Evolutionary conservation across 2,888 invertebrate species (phyloP).

Genomic region (Brassicogethes aeneus): DNA sequence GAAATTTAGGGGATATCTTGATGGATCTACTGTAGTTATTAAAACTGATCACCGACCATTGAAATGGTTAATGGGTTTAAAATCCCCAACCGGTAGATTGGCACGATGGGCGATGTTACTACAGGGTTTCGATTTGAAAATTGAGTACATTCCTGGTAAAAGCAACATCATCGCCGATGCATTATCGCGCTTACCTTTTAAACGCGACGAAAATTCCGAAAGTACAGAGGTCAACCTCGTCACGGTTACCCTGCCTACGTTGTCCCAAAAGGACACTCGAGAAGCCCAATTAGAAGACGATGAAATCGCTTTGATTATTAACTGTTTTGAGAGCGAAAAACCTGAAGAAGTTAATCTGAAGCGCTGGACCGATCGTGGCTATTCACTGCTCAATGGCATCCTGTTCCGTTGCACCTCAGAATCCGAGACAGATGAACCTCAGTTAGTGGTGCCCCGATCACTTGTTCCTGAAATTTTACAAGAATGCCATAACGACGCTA

Average conservation of each 20-base stretch:
- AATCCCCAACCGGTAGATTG: constrained; percentile 30
- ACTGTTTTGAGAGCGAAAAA: background rate
- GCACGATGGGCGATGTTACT: constrained; percentile 39
- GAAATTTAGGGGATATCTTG: constrained; percentile 34
- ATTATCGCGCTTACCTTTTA: constrained; percentile 6
- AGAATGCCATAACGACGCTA: constrained; percentile 2
- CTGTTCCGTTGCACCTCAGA: too few relatives aligned
- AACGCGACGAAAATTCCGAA: background rate
- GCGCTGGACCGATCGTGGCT: constrained; percentile 17
- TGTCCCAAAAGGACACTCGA: too few relatives aligned
- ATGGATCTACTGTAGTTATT: constrained; percentile 29
- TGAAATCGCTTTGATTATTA: too few relatives aligned
- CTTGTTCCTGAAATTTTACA: constrained; percentile 3
- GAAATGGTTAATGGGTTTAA: constrained; percentile 37
- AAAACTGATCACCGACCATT: constrained; percentile 41
- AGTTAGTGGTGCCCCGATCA: background rate
- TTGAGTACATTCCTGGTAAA: constrained; percentile 10
- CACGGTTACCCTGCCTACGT: too few relatives aligned
- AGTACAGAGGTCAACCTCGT: too few relatives aligned
- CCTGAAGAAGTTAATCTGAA: constrained; percentile 6
- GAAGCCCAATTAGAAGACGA: background rate
- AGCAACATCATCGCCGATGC: constrained; percentile 13
- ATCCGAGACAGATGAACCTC: constrained; percentile 5
- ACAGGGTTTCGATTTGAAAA: constrained; percentile 32
- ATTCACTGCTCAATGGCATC: too few relatives aligned